Evolutionary conservation across 2,113 vertebrate genomes (phyloP).

Genomic region (Turnix velox): DNA sequence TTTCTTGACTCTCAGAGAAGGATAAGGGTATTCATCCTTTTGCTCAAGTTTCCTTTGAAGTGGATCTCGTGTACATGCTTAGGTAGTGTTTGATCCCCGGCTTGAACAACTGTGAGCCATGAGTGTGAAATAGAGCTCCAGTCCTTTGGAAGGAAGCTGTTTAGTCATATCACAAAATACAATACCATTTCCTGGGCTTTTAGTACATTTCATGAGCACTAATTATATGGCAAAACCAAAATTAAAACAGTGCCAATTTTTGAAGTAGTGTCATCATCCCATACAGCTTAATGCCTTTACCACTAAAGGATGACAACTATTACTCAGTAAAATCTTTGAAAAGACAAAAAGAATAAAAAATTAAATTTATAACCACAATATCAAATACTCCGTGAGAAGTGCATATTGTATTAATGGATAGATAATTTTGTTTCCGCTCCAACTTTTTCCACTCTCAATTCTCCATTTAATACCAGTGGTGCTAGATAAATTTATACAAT

Average conservation of each 20-base stretch:
- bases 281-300: neutral
- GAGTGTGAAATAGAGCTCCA: neutral
- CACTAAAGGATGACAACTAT: neutral
- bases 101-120: neutral
- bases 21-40: neutral
- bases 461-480: neutral
- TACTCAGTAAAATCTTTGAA: neutral
- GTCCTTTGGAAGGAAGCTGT: neutral
- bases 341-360: neutral
- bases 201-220: neutral
- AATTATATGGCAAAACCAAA: neutral
- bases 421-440: neutral
- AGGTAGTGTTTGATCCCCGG: neutral
- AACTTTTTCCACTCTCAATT: neutral
- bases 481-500: neutral
- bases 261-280: neutral
- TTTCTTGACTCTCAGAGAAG: neutral
- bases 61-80: neutral
- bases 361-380: neutral
- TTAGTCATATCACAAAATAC: neutral
- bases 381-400: neutral
- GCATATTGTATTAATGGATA: neutral
- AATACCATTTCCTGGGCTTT: neutral
- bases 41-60: neutral
- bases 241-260: neutral